phyloP scores from a whole-genome alignment of 1,140 invertebrate genomes.

The Cherax quadricarinatus region DNA sequence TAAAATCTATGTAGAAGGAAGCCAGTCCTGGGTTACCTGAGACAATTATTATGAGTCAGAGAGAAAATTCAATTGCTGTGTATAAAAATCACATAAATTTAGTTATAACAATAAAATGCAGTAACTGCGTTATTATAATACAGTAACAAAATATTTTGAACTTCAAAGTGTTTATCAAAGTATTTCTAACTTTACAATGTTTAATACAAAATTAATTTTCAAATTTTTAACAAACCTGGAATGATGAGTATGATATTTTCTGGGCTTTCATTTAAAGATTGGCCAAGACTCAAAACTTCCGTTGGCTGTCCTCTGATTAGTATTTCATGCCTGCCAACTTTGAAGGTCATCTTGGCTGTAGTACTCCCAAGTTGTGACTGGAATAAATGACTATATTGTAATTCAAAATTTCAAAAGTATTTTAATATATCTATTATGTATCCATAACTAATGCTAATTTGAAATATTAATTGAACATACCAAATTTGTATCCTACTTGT shows the following conservation, averaged over 20 bases:
- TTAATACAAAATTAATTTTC: background rate
- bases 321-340: slow-evolving; percentile 13
- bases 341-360: background rate
- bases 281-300: slow-evolving; percentile 41
- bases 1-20: slow-evolving; percentile 31
- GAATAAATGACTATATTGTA: background rate
- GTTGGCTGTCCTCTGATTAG: slow-evolving; percentile 30
- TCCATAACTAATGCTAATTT: too few relatives aligned
- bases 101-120: background rate
- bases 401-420: too few relatives aligned
- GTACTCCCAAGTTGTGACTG: background rate
- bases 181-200: background rate
- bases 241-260: slow-evolving; percentile 46
- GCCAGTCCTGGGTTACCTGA: slow-evolving; percentile 52
- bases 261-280: slow-evolving; percentile 39
- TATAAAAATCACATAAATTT: background rate
- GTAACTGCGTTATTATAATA: too few relatives aligned
- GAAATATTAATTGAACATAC: too few relatives aligned
- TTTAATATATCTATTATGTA: too few relatives aligned
- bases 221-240: slow-evolving; percentile 42
- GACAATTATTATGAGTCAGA: background rate
- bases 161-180: background rate
- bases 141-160: background rate
- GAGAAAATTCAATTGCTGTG: background rate
- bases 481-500: too few relatives aligned